Evolutionary conservation across 2,888 invertebrate species (phyloP), one percentile per base, ranked within the genome.

Genomic region (Lycia hirtaria): DNA sequence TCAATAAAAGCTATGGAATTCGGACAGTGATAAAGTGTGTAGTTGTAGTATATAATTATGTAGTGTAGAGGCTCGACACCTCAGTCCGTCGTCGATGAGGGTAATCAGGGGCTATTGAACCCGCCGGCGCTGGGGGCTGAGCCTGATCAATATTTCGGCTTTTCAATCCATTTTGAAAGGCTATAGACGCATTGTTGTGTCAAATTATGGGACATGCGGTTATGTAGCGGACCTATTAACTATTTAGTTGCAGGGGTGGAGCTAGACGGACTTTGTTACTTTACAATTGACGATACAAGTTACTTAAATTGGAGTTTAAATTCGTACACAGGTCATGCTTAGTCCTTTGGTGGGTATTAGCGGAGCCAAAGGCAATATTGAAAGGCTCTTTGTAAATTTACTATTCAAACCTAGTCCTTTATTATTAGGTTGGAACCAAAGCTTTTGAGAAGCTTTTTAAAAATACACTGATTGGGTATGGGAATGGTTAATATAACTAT

Each of bases 71-170:
- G 24, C 49, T 59, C 61, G 62, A 62, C 68, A 71, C 71, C 69
- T 68, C 69, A 64, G 64, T 58, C 71, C 63, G 68, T 73, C 67
- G 67, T 68, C 78, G 78, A 80, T 80, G 78, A 80, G 80, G 74
- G 80, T 78, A 84, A 84, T 85, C 81, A 83, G 59, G 76, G 84
- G 81, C 72, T 74, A 74, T 72, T 76, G 78, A 32, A 81, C 78
- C 84, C 69, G 70, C 40, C 28, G n/a, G n/a, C n/a, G n/a, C n/a
- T 10, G 64, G 60, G 69, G 67, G 64, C 56, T 61, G 61, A n/a
- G n/a, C 28, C 63, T 75, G 82, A 85, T 85, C 85, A 84, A 85
- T 85, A 85, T 79, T 83, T 82, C 80, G 76, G 80, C 76, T 78
- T 81, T 81, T 79, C 80, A 81, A 75, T 78, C 73, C 78, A 74